A percentile compares a stretch with the other conserved stretches of the same genome.
These are phyloP conservation scores for Hypsopygia costalis DNA, from an alignment of 2,888 invertebrate genomes.

Conservation along the genomic window DNA sequence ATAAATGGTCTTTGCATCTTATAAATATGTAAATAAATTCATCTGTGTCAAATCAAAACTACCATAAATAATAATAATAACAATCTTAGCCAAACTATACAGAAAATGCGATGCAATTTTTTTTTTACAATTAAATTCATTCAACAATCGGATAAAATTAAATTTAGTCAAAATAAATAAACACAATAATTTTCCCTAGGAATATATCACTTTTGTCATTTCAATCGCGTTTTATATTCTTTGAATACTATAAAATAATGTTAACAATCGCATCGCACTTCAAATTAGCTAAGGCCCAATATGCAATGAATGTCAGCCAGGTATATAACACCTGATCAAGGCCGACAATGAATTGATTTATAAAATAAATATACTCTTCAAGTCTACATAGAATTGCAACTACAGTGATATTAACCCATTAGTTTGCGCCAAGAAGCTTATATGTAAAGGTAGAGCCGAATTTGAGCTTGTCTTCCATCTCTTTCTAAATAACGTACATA, in stretches of 20 bases:
- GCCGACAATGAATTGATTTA: constrained; percentile 14
- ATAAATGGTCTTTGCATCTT: constrained; percentile 22
- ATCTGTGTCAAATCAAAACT: constrained; percentile 46
- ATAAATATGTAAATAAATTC: constrained; percentile 52
- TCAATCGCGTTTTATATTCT: too few relatives aligned
- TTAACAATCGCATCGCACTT: constrained; percentile 10
- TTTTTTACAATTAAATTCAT: constrained; percentile 4
- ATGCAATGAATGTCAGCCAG: constrained; percentile 11
- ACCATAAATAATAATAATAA: constrained; percentile 38
- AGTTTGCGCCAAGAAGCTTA: too few relatives aligned
- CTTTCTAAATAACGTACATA: too few relatives aligned
- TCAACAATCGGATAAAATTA: constrained; percentile 6
- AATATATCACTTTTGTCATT: too few relatives aligned
- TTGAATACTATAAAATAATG: too few relatives aligned
- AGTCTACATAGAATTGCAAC: constrained; percentile 16
- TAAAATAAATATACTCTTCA: constrained; percentile 14
- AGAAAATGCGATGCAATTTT: constrained; percentile 13
- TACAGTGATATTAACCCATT: constrained; percentile 8
- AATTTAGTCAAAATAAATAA: constrained; percentile 4
- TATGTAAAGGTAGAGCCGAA: too few relatives aligned
- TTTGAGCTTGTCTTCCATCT: too few relatives aligned
- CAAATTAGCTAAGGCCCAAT: constrained; percentile 11
- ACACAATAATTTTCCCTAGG: neutral
- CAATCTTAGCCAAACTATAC: constrained; percentile 11
- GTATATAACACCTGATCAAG: constrained; percentile 6